Percentiles rank a stretch among this genome's conserved stretches.
Conservation (phyloP, 2,113 vertebrate species). For the Mastomys natalensis region DNA sequence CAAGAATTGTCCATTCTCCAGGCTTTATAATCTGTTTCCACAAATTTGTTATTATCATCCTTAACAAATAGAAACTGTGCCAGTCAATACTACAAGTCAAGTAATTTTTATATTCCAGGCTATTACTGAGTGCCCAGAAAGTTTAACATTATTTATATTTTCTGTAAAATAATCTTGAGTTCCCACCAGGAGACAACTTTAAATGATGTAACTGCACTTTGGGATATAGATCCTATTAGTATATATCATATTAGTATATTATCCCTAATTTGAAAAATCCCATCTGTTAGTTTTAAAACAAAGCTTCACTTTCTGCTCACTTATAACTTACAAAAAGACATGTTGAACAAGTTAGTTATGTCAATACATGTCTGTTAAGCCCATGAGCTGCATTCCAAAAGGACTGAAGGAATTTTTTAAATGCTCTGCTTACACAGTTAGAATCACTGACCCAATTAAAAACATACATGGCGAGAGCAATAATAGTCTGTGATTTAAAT, state of each 20-base stretch:
- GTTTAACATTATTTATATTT: constrained; percentile 61
- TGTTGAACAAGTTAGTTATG: constrained; percentile 85
- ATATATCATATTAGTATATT: constrained; percentile 51
- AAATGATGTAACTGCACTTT: constrained; percentile 52
- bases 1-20: neutral
- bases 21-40: neutral
- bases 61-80: neutral
- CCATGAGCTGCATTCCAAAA: constrained; percentile 82
- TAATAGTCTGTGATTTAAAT: constrained; percentile 65
- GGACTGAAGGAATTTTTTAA: constrained; percentile 73
- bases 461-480: constrained; percentile 61
- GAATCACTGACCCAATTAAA: constrained; percentile 78
- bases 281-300: constrained; percentile 71
- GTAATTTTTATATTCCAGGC: constrained; percentile 22
- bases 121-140: constrained; percentile 35
- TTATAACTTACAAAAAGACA: constrained; percentile 81
- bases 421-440: constrained; percentile 76
- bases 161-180: constrained; percentile 67
- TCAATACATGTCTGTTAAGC: constrained; percentile 81
- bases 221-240: constrained; percentile 3
- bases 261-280: constrained; percentile 68
- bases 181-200: constrained; percentile 51
- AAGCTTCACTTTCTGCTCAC: constrained; percentile 69
- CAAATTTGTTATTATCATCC: neutral
- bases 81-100: neutral